Base-by-base conservation (phyloP, 2,888 invertebrate genomes). In the Patella depressa region DNA sequence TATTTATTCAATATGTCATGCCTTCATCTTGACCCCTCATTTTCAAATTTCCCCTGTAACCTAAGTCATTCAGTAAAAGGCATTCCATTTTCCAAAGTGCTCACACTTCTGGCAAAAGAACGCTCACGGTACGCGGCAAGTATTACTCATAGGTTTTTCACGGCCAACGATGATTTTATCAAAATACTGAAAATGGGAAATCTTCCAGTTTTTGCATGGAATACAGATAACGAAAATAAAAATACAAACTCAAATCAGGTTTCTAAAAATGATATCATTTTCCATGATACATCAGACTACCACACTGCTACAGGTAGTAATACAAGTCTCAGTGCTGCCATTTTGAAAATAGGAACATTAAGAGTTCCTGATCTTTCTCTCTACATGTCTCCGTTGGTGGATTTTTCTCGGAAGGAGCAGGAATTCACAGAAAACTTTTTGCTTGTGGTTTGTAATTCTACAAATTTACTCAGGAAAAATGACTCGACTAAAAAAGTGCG, bases 381-480 rank as follows among this genome's bases (percentile, higher is more conserved):
- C 24, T 82, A 86, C 72, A 82, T 83, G 65, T 88, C 89, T 24
- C 90, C 90, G 9, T 83, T 91, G 12, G 80, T 88, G 5, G 89
- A 90, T 34, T 89, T 90, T 77, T 84, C 88, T 9, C 81, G 85
- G 70, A 82, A 85, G 45, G 91, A 91, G 81, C 87, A 89, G 71
- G 87, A 86, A 55, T 91, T 91, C 83, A 89, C 90, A 11, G 87
- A 87, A 77, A 87, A 85, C 53, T 90, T 91, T 79, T 85, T 91
- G 24, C 86, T 88, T 45, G 88, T 90, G 80, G 90, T 90, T 78
- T 90, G 89, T 80, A 89, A 87, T 80, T 89, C 89, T 14, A 90
- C 91, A 54, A 89, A 86, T 74, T 82, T 91, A 45, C 84, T 91
- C 76, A 85, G 88, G 71, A 88, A 86, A 77, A 86, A 84, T 75